Evolutionary conservation across 2,113 vertebrate species (phyloP), one percentile per base, ranked within the genome.

Genomic region (Orycteropus afer): DNA sequence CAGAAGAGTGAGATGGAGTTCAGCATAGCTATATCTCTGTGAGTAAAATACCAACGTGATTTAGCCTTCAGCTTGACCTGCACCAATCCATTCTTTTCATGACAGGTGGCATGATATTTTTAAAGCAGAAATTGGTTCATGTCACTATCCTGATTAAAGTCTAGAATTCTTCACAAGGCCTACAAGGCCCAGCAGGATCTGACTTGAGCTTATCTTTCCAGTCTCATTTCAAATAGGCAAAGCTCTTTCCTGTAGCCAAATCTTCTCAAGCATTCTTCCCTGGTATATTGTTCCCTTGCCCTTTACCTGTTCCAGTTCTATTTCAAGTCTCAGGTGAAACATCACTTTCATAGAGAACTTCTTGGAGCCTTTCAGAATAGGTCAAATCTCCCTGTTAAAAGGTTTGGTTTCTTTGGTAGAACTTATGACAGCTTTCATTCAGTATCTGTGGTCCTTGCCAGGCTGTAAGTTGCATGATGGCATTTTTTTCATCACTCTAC

Each of bases 71-170:
- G 84, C 12, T 27, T 20, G 20, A 22, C 77, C 55, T 85, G 32
- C 34, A 67, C 40, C 37, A 42, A 14, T 96, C 88, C 55, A 17
- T 94, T 94, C 87, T 85, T 51, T 73, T 84, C n/a, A 71, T 37
- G 45, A 7, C 15, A 79, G 69, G 59, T 9, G 2, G 89, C 79
- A 82, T 74, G 59, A 86, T 95, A 86, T 79, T 95, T 96, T 88
- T 22, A 74, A 86, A 85, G 55, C 90, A 93, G 85, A 94, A 92
- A 95, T 73, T 86, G 67, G 82, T 71, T 76, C 29, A 15, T 96
- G 63, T 89, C 89, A 71, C 49, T 63, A 13, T 45, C 5, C 18
- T 87, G 87, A 89, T 88, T 78, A 86, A 93, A 90, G 53, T 57
- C 55, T 7, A 22, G 11, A 34, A 40, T 67, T 79, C 45, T 93